A percentile compares a stretch with the other conserved stretches of the same genome.
Evolutionary conservation across 2,797 vertebrate genomes (phyloP).

Genomic region (Smutsia temminckii): DNA sequence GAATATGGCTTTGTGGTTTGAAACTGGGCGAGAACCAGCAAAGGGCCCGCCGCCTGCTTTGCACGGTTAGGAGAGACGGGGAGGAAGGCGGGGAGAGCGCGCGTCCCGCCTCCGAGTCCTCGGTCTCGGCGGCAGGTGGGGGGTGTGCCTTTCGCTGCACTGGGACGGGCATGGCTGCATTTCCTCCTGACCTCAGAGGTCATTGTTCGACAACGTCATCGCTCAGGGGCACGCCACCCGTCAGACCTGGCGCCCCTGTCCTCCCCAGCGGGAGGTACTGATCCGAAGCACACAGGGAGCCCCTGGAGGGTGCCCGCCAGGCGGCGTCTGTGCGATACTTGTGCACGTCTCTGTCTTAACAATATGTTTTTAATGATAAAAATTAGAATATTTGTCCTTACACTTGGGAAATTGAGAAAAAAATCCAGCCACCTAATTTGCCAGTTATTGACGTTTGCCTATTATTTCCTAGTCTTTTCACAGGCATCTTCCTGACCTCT

Average conservation of each 20-base stretch:
- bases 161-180: accelerated
- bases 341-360: background rate
- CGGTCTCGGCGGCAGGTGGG: background rate
- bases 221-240: too few relatives aligned
- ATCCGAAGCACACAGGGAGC: background rate
- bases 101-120: too few relatives aligned
- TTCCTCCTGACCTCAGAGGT: background rate
- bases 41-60: background rate
- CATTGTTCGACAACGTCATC: background rate
- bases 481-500: background rate
- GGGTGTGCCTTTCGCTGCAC: background rate
- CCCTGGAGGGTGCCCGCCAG: background rate
- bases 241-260: background rate
- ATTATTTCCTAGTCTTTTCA: background rate
- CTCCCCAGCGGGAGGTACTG: background rate
- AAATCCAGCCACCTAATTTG: background rate
- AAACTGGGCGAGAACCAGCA: background rate
- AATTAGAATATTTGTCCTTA: background rate
- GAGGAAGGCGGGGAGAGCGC: background rate
- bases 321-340: background rate
- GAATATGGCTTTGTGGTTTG: background rate
- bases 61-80: background rate
- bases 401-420: background rate
- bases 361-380: background rate
- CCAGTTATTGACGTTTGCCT: background rate